Percentiles rank a stretch among this genome's conserved stretches.
Evolutionary conservation across 2,888 invertebrate genomes (phyloP).

Genomic region (Listrodromus nycthemerus): DNA sequence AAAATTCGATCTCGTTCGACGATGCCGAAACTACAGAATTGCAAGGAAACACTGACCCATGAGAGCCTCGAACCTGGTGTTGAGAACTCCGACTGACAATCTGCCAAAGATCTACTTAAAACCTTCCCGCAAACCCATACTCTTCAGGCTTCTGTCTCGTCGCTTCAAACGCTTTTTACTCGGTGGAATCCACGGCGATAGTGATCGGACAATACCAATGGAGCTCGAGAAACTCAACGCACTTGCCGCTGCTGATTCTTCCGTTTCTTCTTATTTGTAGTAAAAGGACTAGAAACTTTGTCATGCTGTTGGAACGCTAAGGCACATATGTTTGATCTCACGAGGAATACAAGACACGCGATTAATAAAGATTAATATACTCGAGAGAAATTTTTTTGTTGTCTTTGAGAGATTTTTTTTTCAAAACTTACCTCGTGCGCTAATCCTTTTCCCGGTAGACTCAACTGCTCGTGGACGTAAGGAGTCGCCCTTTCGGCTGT

Average conservation of each 20-base stretch:
- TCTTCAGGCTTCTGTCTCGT: slow-evolving; percentile 54
- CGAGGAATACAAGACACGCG: slow-evolving; percentile 49
- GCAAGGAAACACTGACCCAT: slow-evolving; percentile 86
- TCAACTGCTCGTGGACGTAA: slow-evolving; percentile 82
- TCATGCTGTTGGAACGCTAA: slow-evolving; percentile 12
- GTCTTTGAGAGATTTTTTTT: neutral
- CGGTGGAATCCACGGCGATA: slow-evolving; percentile 47
- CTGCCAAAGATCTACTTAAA: slow-evolving; percentile 71
- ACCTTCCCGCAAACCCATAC: slow-evolving; percentile 55
- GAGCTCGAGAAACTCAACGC: neutral
- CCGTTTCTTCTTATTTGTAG: slow-evolving; percentile 4
- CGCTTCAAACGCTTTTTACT: slow-evolving; percentile 51
- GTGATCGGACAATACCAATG: slow-evolving; percentile 22
- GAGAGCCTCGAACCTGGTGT: slow-evolving; percentile 54
- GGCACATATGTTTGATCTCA: slow-evolving; percentile 60
- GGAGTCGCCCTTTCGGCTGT: slow-evolving; percentile 73
- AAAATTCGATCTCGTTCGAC: slow-evolving; percentile 91
- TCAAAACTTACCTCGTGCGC: slow-evolving; percentile 85
- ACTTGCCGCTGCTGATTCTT: neutral
- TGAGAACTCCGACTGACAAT: slow-evolving; percentile 54
- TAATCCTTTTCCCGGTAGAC: slow-evolving; percentile 83
- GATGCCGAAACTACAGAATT: slow-evolving; percentile 91
- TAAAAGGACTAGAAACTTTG: slow-evolving; percentile 12
- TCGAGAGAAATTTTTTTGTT: slow-evolving; percentile 30
- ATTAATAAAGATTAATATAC: slow-evolving; percentile 46